Evolutionary conservation across 2,113 vertebrate species (phyloP).

Genomic region (Hydropotes inermis): DNA sequence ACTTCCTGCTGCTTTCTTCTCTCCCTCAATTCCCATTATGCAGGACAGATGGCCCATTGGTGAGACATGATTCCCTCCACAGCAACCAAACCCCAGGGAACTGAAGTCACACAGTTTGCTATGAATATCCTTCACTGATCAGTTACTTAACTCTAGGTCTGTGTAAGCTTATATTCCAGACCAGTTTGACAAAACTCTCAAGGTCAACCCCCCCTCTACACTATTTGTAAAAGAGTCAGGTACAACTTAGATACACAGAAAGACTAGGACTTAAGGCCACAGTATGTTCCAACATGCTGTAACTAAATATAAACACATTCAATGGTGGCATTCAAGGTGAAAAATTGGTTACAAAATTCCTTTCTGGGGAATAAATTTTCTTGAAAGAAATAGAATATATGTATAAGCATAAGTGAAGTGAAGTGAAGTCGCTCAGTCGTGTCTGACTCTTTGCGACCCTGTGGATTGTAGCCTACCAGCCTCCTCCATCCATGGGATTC

Average conservation of each 20-base stretch:
- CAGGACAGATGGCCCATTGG: background rate
- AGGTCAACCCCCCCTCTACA: background rate
- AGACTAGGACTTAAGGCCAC: background rate
- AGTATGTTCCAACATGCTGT: background rate
- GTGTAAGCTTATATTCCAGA: background rate
- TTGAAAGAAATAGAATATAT: background rate
- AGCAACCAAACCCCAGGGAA: background rate
- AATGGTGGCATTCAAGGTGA: background rate
- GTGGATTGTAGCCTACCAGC: no score
- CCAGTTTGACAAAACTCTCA: background rate
- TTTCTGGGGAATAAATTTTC: background rate
- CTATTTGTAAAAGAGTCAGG: background rate
- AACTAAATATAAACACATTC: constrained; percentile 1
- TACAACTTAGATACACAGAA: background rate
- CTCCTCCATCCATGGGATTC: no score
- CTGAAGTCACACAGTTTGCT: background rate
- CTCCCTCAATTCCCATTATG: background rate
- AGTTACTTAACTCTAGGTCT: background rate
- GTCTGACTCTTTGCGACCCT: no score
- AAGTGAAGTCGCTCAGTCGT: no score
- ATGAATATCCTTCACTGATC: background rate
- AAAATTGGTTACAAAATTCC: background rate
- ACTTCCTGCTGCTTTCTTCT: background rate
- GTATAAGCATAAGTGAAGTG: no score
- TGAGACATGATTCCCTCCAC: background rate